Evolutionary conservation across 2,113 vertebrate species (phyloP).

Genomic region (Planiliza haematocheilus): DNA sequence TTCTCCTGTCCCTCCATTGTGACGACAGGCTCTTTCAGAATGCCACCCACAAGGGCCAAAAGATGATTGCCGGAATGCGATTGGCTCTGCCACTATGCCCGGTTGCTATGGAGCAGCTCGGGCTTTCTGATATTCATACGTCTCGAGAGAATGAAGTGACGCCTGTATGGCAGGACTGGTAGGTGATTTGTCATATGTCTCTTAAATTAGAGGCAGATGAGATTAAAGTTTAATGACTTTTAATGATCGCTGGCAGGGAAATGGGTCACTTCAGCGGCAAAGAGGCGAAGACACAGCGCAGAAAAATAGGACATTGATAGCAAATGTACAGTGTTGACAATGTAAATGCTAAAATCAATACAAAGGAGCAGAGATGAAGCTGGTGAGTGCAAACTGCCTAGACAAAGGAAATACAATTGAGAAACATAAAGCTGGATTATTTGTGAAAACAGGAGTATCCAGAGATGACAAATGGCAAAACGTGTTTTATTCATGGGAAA

Average conservation of each 20-base stretch:
- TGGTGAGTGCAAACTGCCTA: too few species aligned
- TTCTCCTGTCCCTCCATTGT: slow-evolving; percentile 27
- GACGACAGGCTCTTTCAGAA: slow-evolving; percentile 37
- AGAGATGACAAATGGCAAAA: too few species aligned
- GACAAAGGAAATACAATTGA: not conserved
- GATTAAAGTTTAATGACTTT: slow-evolving; percentile 72
- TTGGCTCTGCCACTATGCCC: slow-evolving; percentile 48
- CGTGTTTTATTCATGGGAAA: not conserved
- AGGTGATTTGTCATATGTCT: slow-evolving; percentile 65
- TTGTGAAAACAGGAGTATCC: too few species aligned
- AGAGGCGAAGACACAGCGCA: slow-evolving; percentile 25
- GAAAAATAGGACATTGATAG: slow-evolving; percentile 31
- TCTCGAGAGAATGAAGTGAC: slow-evolving; percentile 42
- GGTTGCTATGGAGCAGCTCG: slow-evolving; percentile 65
- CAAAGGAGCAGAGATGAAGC: not conserved
- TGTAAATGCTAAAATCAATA: not conserved
- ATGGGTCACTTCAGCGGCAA: slow-evolving; percentile 51
- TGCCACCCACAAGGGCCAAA: slow-evolving; percentile 54
- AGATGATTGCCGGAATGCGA: slow-evolving; percentile 24
- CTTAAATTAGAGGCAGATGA: slow-evolving; percentile 66
- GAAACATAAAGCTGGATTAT: not conserved
- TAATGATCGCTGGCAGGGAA: slow-evolving; percentile 57
- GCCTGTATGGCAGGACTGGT: slow-evolving; percentile 15
- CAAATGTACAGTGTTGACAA: slow-evolving; percentile 7
- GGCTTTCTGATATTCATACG: slow-evolving; percentile 17